Evolutionary conservation across 2,797 vertebrate genomes (phyloP).

Genomic region (Lateolabrax maculatus): DNA sequence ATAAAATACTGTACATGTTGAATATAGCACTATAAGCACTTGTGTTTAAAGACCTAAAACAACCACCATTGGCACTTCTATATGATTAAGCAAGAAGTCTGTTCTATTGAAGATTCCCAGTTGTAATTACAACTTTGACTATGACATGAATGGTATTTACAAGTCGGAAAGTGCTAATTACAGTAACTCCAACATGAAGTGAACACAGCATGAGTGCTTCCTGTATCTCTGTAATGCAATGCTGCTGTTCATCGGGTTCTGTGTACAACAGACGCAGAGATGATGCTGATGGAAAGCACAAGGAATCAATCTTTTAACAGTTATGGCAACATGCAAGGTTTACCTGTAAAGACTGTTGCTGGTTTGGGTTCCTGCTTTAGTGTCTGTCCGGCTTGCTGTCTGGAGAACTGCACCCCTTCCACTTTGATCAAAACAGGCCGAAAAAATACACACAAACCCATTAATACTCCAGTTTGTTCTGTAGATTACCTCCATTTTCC

Average conservation of each 20-base stretch:
- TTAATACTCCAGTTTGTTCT: neutral
- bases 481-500: neutral
- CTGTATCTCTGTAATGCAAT: neutral
- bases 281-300: neutral
- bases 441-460: neutral
- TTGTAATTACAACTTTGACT: too few relatives aligned
- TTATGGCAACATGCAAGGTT: neutral
- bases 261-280: neutral
- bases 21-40: too few relatives aligned
- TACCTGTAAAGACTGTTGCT: neutral
- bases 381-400: neutral
- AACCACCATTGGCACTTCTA: too few relatives aligned
- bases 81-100: too few relatives aligned
- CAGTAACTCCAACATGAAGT: neutral
- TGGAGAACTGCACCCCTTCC: neutral
- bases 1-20: too few relatives aligned
- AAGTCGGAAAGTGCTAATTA: neutral
- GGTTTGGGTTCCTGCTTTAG: neutral
- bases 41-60: too few relatives aligned
- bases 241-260: neutral
- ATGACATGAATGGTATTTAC: neutral
- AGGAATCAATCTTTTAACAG: neutral
- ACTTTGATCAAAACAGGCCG: neutral
- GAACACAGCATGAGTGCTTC: neutral
- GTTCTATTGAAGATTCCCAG: too few relatives aligned